Evolutionary conservation across 2,113 vertebrate species (phyloP).

Genomic region (Trematomus loennbergii): DNA sequence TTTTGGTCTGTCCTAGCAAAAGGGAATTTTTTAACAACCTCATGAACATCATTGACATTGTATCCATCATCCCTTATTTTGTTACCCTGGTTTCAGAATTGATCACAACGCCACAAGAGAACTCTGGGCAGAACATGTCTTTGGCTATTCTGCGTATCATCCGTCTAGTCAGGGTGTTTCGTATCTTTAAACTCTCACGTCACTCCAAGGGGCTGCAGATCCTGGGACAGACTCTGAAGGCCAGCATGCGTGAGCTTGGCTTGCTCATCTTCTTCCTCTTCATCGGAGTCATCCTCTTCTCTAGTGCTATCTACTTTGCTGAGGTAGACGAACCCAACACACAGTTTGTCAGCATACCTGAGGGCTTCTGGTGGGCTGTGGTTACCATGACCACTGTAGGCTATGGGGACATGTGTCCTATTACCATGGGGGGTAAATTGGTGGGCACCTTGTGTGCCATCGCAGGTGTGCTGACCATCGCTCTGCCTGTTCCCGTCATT

Average conservation of each 20-base stretch:
- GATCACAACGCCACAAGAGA: conserved; percentile 87
- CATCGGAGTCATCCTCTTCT: conserved; percentile 97
- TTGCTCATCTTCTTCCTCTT: conserved; percentile 98
- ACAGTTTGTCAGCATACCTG: conserved; percentile 96
- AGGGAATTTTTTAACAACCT: conserved; percentile 93
- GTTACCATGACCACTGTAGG: conserved; percentile 99
- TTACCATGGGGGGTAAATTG: conserved; percentile 92
- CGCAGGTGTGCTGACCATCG: conserved; percentile 95
- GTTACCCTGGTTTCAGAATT: conserved; percentile 92
- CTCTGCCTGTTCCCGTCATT: conserved; percentile 96
- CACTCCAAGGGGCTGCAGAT: conserved; percentile 95
- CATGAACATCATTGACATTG: conserved; percentile 97
- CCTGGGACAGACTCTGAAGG: conserved; percentile 93
- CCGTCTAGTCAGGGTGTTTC: conserved; percentile 95
- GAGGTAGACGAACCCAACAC: conserved; percentile 95
- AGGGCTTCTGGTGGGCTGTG: conserved; percentile 99
- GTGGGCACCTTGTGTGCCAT: conserved; percentile 97
- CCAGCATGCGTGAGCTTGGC: conserved; percentile 92
- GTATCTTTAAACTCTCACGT: conserved; percentile 96
- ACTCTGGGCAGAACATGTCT: conserved; percentile 94
- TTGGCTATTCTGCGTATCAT: conserved; percentile 95
- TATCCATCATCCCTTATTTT: conserved; percentile 98
- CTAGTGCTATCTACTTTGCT: conserved; percentile 96
- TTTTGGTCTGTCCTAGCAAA: conserved; percentile 95
- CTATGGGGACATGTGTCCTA: conserved; percentile 98